Base-by-base conservation (phyloP, 2,888 invertebrate species). In the Sinelater perroti region DNA sequence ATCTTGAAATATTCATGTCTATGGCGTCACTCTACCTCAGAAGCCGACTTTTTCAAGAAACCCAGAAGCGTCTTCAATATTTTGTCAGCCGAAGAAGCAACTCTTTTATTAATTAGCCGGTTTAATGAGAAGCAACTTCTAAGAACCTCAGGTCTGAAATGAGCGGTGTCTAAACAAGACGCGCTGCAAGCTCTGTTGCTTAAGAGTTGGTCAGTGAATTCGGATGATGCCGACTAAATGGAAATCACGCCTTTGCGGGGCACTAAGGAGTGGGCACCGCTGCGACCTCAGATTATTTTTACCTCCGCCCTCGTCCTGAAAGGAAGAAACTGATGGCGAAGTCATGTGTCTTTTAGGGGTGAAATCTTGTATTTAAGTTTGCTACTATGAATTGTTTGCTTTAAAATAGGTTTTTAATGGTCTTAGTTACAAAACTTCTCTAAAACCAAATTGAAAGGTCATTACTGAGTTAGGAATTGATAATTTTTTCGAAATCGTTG, bases 221-320 rank as follows among this genome's bases (percentile, higher is more conserved):
- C 88, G 1, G 88, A 89, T 73, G 87, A 85, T 64, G 78, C 78
- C 3, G 82, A 85, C 59, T 80, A 81, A 67, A 56, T 72, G 8
- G 36, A 64, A 33, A 61, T 72, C 28, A 78, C 79, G 1, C 78
- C 86, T 16, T 77, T 90, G 14, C 80, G 93, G 24, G 93, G 93
- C 4, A 92, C 90, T 8, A 75, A 82, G 40, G 89, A 90, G 70
- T 93, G 93, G 93, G 93, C 93, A 0, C 93, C 93, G 8, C 92
- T 92, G 0, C 80, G 93, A 54, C 85, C 89, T 21, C 93, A 93
- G 77, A 88, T 93, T 46, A 92, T 93, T 63, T 90, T 91, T 69
- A 91, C 89, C 1, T 80, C 53, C 91, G 91, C 79, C 85, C 87
- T 2, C 65, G 82, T 7, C 84, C 85, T 31, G 83, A 83, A 67